phyloP scores from a whole-genome alignment of 2,797 vertebrate species.

The Lithobates sylvaticus region DNA sequence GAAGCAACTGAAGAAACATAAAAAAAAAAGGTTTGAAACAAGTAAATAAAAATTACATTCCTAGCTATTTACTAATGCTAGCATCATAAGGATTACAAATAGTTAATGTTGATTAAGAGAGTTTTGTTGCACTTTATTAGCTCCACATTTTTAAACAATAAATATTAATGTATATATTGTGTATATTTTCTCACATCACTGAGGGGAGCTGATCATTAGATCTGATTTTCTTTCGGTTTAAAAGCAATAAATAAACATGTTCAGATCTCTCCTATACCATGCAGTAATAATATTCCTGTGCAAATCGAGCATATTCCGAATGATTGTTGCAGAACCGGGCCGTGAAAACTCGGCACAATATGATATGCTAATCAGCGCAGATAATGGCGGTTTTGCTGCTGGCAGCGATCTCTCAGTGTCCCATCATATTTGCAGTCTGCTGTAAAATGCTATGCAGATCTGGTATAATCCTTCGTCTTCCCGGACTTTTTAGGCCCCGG shows the following conservation, averaged over 20 bases:
- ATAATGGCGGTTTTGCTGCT: conserved; percentile 75
- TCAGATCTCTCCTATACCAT: not conserved
- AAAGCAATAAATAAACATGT: not conserved
- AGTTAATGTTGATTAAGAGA: too few relatives aligned
- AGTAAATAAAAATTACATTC: too few relatives aligned
- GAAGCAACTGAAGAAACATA: too few relatives aligned
- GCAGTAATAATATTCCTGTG: not conserved
- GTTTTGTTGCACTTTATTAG: too few relatives aligned
- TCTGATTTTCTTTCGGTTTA: not conserved
- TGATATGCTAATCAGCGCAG: conserved; percentile 78
- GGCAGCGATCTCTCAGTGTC: conserved; percentile 71
- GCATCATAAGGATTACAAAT: too few relatives aligned
- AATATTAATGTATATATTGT: too few relatives aligned
- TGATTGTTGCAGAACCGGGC: conserved; percentile 27
- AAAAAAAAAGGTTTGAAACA: too few relatives aligned
- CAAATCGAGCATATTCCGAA: not conserved
- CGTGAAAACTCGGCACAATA: conserved; percentile 9
- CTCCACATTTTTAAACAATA: too few relatives aligned
- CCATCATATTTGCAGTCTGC: conserved; percentile 71
- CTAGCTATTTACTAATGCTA: too few relatives aligned
- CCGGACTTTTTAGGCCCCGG: conserved; percentile 1
- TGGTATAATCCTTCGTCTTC: conserved; percentile 74
- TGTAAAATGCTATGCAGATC: conserved; percentile 78
- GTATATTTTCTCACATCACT: not conserved
- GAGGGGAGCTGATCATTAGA: not conserved